Base-by-base conservation (phyloP, 2,888 invertebrate genomes). In the Tupiocoris notatus region DNA sequence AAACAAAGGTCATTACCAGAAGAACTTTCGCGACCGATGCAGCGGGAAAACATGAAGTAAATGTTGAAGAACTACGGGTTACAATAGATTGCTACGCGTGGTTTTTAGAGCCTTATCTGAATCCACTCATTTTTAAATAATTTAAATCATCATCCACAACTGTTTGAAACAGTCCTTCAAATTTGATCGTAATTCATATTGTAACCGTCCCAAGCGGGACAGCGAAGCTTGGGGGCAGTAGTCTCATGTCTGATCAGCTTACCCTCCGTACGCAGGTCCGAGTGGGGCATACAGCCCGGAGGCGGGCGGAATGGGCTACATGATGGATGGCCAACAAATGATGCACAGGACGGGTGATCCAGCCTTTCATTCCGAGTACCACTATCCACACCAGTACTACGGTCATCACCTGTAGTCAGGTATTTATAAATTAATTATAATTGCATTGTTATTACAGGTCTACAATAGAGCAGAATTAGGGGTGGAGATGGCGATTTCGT, bases 291-390 rank as follows among this genome's bases (percentile, higher is more conserved):
- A 97, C 88, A 96, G 96, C 87, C 96, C 96, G 82, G 97, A 97
- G 86, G 95, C 94, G 83, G 90, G 93, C 84, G 95, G 95, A 90
- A 95, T 96, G 86, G 95, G 96, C 86, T 96, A 96, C 93, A 96
- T 96, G 95, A 96, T 96, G 95, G 96, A 97, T 87, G 94, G 94
- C 83, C 94, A 94, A 87, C 95, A 95, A 95, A 94, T 95, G 93
- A 95, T 95, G 88, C 92, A 95, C 88, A 93, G 95, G 84, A 94
- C 95, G 81, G 92, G 93, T 82, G 94, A 94, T 88, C 92, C 95
- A 78, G 91, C 92, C 87, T 95, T 94, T 90, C 94, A 94, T 88
- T 94, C 94, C 88, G 94, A 94, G 85, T 94, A 95, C 88, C 94
- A 94, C 88, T 94, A 92, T 85, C 91, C 94, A 83, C 93, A 93